A percentile compares a stretch with the other conserved stretches of the same genome.
Conservation (phyloP, 2,888 invertebrate species). For the Tetragonula carbonaria region DNA sequence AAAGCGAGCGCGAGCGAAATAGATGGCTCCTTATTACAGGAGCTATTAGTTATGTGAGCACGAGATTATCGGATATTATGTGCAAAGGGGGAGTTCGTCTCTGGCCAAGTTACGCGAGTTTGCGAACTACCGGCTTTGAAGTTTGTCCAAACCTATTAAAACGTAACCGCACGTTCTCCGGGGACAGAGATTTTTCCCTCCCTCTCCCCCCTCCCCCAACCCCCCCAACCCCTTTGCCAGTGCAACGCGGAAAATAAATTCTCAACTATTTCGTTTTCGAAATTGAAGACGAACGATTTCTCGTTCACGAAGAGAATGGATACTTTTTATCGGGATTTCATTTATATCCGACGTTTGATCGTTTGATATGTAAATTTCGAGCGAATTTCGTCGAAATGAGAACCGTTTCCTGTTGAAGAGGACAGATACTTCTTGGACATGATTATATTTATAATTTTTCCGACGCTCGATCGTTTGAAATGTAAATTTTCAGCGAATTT, state of each 20-base stretch:
- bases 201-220: background rate
- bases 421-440: no score
- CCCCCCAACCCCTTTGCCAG: no score
- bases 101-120: constrained; percentile 56
- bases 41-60: constrained; percentile 56
- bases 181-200: constrained; percentile 41
- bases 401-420: no score
- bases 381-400: no score
- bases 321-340: background rate
- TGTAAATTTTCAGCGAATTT: no score
- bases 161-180: constrained; percentile 32
- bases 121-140: constrained; percentile 54
- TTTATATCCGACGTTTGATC: background rate
- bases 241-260: background rate
- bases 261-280: background rate
- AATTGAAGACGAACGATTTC: background rate
- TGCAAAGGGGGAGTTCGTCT: constrained; percentile 57
- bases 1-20: constrained; percentile 23
- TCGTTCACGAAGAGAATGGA: background rate
- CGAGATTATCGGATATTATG: constrained; percentile 62
- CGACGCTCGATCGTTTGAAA: no score
- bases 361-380: no score
- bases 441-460: no score
- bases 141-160: constrained; percentile 54
- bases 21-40: constrained; percentile 50